Conservation (phyloP, 2,113 vertebrate genomes). For the Etia nguti region DNA sequence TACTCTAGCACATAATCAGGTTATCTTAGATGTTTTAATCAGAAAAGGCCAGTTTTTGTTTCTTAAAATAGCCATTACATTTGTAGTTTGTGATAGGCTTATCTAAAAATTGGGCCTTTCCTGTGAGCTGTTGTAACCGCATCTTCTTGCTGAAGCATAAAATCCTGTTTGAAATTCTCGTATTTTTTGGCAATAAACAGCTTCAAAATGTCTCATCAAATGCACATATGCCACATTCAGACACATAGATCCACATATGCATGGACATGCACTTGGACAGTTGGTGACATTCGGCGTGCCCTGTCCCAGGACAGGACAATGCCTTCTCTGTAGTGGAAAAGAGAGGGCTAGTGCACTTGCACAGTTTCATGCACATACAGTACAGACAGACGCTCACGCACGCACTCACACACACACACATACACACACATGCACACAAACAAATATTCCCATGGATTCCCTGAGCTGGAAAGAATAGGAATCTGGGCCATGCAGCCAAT, state of each 20-base stretch:
- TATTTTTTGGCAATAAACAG: neutral
- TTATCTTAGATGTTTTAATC: neutral
- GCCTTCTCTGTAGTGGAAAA: constrained; percentile 65
- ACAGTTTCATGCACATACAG: constrained; percentile 28
- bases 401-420: constrained; percentile 9
- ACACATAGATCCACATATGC: neutral
- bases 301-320: constrained; percentile 61
- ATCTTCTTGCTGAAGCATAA: neutral
- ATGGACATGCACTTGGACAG: constrained; percentile 29
- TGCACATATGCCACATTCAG: neutral
- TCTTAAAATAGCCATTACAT: neutral
- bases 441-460: constrained; percentile 68
- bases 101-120: neutral
- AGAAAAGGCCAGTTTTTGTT: neutral
- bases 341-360: constrained; percentile 48
- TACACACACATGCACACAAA: constrained; percentile 14
- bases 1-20: neutral
- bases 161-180: neutral
- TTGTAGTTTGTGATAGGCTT: neutral
- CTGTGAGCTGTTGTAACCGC: neutral
- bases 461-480: constrained; percentile 62
- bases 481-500: constrained; percentile 69
- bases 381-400: neutral
- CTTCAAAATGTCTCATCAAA: neutral
- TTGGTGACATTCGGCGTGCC: constrained; percentile 46